phyloP scores from a whole-genome alignment of 2,888 invertebrate species.

The Helleia helle region DNA sequence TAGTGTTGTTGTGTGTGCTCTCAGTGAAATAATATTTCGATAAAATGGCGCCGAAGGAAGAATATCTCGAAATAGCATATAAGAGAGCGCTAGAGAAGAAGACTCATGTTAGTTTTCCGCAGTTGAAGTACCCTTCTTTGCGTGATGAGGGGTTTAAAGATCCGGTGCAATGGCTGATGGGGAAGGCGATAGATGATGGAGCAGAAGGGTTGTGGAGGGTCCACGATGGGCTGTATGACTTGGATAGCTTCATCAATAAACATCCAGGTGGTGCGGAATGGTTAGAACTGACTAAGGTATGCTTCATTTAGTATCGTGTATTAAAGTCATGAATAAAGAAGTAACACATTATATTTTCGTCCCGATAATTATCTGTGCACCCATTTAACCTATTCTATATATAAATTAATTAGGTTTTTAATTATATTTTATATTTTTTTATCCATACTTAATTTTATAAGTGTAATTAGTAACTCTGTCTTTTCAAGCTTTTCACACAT shows the following conservation, averaged over 20 bases:
- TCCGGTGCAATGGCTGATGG: constrained; percentile 75
- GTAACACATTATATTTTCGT: background rate
- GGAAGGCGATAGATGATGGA: constrained; percentile 78
- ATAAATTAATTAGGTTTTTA: too few relatives aligned
- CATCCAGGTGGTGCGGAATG: constrained; percentile 93
- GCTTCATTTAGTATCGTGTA: too few relatives aligned
- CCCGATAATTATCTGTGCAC: too few relatives aligned
- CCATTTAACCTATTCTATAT: too few relatives aligned
- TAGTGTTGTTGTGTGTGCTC: constrained; percentile 2
- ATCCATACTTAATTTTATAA: too few relatives aligned
- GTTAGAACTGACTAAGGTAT: constrained; percentile 79
- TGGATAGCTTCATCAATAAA: constrained; percentile 81
- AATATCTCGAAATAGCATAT: constrained; percentile 40
- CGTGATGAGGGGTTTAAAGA: constrained; percentile 59
- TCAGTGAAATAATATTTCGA: background rate
- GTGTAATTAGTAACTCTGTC: too few relatives aligned
- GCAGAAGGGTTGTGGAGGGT: constrained; percentile 88
- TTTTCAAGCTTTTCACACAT: too few relatives aligned
- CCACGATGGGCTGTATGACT: constrained; percentile 85
- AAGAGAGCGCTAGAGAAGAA: constrained; percentile 43
- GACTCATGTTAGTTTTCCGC: constrained; percentile 66
- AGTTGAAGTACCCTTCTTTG: constrained; percentile 64
- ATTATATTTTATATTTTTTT: too few relatives aligned
- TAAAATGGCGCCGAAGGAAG: constrained; percentile 34
- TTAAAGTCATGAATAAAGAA: background rate